Evolutionary conservation across 2,888 invertebrate species (phyloP).

Genomic region (Lissonota sp.): DNA sequence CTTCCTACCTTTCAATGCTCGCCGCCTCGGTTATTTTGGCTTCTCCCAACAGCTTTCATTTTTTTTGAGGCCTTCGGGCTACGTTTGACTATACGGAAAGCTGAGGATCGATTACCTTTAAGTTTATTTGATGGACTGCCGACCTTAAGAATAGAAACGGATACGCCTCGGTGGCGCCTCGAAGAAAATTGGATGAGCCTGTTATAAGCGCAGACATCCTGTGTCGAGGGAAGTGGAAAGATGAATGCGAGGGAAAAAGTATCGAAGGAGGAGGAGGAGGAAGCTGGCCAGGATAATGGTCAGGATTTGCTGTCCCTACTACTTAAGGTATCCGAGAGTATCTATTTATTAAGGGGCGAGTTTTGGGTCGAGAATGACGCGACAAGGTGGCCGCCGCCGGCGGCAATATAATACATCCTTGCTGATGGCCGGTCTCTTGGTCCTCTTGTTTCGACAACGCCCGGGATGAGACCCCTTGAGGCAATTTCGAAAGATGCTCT

Average conservation of each 20-base stretch:
- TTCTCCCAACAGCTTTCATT: too few species aligned
- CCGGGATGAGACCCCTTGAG: conserved; percentile 31
- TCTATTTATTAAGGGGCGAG: conserved; percentile 65
- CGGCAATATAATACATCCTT: conserved; percentile 7
- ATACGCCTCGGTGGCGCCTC: conserved; percentile 64
- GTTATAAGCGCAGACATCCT: conserved; percentile 57
- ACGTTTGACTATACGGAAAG: too few species aligned
- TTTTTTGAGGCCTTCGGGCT: too few species aligned
- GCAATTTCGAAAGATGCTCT: conserved; percentile 24
- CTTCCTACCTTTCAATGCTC: too few species aligned
- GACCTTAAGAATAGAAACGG: conserved; percentile 34
- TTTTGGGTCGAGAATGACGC: conserved; percentile 17
- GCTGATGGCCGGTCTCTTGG: background rate
- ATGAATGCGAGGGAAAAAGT: conserved; percentile 28
- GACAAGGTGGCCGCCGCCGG: conserved; percentile 4
- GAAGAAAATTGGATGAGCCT: conserved; percentile 59
- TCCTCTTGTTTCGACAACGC: conserved; percentile 5
- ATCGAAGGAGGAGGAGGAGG: conserved; percentile 35
- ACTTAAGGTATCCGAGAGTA: conserved; percentile 59
- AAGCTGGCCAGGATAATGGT: conserved; percentile 59
- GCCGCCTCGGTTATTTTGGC: too few species aligned
- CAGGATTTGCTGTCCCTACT: conserved; percentile 42
- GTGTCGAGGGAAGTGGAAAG: conserved; percentile 39
- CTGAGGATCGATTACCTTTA: background rate
- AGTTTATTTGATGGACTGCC: conserved; percentile 35